These are phyloP conservation scores for Crambe crambe DNA, from an alignment of 37 sponge, comb jelly and placozoan genomes.

Conservation along the genomic window DNA sequence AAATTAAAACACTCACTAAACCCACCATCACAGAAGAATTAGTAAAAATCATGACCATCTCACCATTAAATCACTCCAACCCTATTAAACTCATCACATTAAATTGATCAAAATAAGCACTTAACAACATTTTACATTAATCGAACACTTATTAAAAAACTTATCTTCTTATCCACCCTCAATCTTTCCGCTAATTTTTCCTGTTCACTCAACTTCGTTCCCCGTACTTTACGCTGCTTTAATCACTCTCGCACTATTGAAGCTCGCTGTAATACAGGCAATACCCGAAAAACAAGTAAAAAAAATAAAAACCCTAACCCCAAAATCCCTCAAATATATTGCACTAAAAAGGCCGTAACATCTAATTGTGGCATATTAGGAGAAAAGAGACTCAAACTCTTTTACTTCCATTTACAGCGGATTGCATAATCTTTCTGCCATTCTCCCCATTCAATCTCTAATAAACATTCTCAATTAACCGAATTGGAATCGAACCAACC, in stretches of 20 bases:
- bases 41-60: constrained; percentile 61
- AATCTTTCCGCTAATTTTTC: background rate
- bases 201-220: background rate
- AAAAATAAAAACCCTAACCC: constrained; percentile 58
- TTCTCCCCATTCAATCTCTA: background rate
- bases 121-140: constrained; percentile 60
- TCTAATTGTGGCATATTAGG: constrained; percentile 79
- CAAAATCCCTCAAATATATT: constrained; percentile 55
- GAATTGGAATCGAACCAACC: constrained; percentile 64
- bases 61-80: constrained; percentile 50
- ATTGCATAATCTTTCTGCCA: background rate
- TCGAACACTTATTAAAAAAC: background rate
- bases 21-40: constrained; percentile 74
- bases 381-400: constrained; percentile 18
- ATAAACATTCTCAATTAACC: background rate
- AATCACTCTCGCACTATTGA: constrained; percentile 25
- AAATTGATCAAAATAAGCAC: constrained; percentile 91
- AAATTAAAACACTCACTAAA: constrained; percentile 44
- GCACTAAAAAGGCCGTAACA: constrained; percentile 47
- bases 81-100: constrained; percentile 63
- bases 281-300: constrained; percentile 34
- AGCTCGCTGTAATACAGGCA: constrained; percentile 56
- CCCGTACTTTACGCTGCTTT: too few relatives aligned
- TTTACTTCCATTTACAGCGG: background rate
- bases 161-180: background rate